Evolutionary conservation across 2,113 vertebrate species (phyloP).

Genomic region (Pseudorhombus dupliciocellatus): DNA sequence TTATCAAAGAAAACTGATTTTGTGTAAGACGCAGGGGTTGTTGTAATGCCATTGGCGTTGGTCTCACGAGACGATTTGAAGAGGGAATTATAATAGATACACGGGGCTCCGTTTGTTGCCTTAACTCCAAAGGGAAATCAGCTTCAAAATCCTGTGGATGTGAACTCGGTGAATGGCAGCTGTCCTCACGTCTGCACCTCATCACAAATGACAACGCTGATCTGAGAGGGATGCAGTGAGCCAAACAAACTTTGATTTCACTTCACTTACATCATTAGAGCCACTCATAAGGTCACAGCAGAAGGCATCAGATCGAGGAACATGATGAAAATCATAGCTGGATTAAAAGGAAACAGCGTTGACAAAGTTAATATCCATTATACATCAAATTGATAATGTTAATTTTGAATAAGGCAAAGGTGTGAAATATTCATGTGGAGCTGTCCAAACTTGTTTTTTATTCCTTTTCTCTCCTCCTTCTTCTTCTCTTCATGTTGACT

Average conservation of each 20-base stretch:
- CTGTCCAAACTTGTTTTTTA: slow-evolving; percentile 90
- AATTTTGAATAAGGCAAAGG: slow-evolving; percentile 93
- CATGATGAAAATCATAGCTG: slow-evolving; percentile 67
- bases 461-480: slow-evolving; percentile 69
- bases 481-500: slow-evolving; percentile 83
- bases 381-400: slow-evolving; percentile 95
- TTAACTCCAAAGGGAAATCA: slow-evolving; percentile 73
- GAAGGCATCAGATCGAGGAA: slow-evolving; percentile 49
- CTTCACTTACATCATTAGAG: slow-evolving; percentile 69
- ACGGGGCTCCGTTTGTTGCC: slow-evolving; percentile 65
- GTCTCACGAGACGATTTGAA: slow-evolving; percentile 72
- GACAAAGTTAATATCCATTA: slow-evolving; percentile 87
- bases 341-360: slow-evolving; percentile 67
- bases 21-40: slow-evolving; percentile 50
- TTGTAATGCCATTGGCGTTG: slow-evolving; percentile 63
- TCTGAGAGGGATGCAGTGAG: slow-evolving; percentile 56
- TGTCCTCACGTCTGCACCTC: slow-evolving; percentile 65
- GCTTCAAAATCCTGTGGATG: slow-evolving; percentile 48
- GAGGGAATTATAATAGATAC: slow-evolving; percentile 68
- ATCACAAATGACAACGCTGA: slow-evolving; percentile 63
- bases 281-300: slow-evolving; percentile 65
- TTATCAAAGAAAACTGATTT: slow-evolving; percentile 76
- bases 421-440: slow-evolving; percentile 96
- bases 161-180: slow-evolving; percentile 72
- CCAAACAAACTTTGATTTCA: slow-evolving; percentile 75